Percentiles rank a stretch among this genome's conserved stretches.
phyloP scores from a whole-genome alignment of 2,888 invertebrate species.

The Taenaris catops region DNA sequence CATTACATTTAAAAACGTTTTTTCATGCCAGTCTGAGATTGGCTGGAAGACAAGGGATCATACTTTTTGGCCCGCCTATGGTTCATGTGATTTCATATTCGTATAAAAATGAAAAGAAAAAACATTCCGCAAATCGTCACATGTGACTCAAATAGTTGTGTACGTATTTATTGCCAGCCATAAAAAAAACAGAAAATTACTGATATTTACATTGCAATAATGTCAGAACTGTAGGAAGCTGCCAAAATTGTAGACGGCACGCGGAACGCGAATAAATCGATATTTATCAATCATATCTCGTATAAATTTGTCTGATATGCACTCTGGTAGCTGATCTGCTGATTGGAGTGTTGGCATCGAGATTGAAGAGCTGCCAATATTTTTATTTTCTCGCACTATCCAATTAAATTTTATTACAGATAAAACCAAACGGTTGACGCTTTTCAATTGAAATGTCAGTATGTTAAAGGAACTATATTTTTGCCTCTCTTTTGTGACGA shows the following conservation, averaged over 20 bases:
- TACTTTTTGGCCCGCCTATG: too few relatives aligned
- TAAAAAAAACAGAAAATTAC: not conserved
- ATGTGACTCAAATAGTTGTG: too few relatives aligned
- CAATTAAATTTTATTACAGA: conserved; percentile 25
- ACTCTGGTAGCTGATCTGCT: conserved; percentile 22
- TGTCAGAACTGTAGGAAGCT: conserved; percentile 6
- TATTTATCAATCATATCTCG: conserved; percentile 20
- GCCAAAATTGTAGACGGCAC: conserved; percentile 12
- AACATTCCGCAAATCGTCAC: too few relatives aligned
- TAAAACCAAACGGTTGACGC: not conserved
- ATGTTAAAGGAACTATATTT: too few relatives aligned
- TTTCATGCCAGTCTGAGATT: too few relatives aligned
- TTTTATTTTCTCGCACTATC: conserved; percentile 28
- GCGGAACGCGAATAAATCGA: conserved; percentile 11
- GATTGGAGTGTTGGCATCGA: conserved; percentile 26
- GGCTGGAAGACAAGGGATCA: too few relatives aligned
- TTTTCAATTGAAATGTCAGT: too few relatives aligned
- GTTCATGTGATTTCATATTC: too few relatives aligned
- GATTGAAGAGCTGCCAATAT: conserved; percentile 27
- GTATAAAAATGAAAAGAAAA: too few relatives aligned
- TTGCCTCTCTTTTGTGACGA: too few relatives aligned
- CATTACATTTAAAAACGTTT: too few relatives aligned
- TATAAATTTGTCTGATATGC: conserved; percentile 23
- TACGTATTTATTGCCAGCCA: too few relatives aligned
- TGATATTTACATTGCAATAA: conserved; percentile 12